Evolutionary conservation across 2,888 invertebrate genomes (phyloP).

Genomic region (Drosophila tanythrix): DNA sequence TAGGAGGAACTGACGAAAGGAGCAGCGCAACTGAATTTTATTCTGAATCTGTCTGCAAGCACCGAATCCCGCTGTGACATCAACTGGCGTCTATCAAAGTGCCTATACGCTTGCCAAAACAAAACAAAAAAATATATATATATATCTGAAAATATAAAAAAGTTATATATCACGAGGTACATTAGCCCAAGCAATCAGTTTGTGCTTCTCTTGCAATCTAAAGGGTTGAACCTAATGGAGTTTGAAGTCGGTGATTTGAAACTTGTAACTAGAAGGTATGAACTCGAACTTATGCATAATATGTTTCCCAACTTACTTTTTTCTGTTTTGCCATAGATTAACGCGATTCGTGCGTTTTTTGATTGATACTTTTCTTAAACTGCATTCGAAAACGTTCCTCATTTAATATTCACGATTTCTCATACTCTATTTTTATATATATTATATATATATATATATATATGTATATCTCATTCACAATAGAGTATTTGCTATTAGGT

Average conservation of each 20-base stretch:
- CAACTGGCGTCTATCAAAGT: constrained; percentile 70
- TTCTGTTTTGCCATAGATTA: background rate
- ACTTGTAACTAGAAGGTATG: background rate
- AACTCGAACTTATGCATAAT: too few species aligned
- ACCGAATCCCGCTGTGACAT: constrained; percentile 45
- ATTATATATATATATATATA: background rate
- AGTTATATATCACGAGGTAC: background rate
- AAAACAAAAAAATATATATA: background rate
- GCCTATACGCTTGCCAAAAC: constrained; percentile 37
- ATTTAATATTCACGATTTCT: background rate
- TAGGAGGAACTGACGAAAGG: constrained; percentile 54
- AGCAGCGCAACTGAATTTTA: constrained; percentile 20
- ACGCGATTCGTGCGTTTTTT: background rate
- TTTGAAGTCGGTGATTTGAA: background rate
- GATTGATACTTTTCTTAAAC: background rate
- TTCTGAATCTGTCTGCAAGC: constrained; percentile 8
- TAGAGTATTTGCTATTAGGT: constrained; percentile 22
- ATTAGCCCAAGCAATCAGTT: constrained; percentile 4
- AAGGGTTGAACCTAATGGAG: background rate
- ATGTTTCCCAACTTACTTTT: too few species aligned
- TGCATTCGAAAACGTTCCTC: background rate
- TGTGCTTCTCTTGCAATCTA: background rate
- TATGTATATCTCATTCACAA: background rate
- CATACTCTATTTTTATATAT: background rate
- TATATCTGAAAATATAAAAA: background rate